These are phyloP conservation scores for Caloenas nicobarica DNA, from an alignment of 2,113 vertebrate genomes.

Conservation along the genomic window DNA sequence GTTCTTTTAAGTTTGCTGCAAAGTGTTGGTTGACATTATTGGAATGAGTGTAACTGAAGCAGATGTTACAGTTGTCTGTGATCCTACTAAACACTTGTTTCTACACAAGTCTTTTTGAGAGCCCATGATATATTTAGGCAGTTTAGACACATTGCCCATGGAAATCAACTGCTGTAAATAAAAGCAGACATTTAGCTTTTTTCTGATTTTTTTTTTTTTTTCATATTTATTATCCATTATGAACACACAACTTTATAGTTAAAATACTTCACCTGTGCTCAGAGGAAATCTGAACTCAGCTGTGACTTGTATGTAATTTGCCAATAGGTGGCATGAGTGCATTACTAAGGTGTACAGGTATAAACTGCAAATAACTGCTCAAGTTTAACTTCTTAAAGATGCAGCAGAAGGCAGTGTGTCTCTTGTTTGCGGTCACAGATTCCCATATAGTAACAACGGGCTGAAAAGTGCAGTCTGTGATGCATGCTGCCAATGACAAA, in stretches of 20 bases:
- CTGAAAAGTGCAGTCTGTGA: neutral
- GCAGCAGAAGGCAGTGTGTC: neutral
- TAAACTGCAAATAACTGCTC: neutral
- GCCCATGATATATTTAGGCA: neutral
- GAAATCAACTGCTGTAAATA: neutral
- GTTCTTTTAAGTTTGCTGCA: neutral
- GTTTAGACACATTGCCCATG: neutral
- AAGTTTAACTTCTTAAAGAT: neutral
- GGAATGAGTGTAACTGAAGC: neutral
- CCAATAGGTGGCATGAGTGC: slow-evolving; percentile 69
- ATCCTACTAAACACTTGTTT: neutral
- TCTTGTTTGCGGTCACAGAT: neutral
- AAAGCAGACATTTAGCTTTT: neutral
- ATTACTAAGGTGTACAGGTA: slow-evolving; percentile 25
- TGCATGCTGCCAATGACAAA: neutral
- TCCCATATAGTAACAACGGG: neutral
- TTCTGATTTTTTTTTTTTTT: too few relatives aligned
- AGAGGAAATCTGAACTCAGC: neutral
- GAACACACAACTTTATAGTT: neutral
- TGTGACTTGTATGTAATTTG: neutral
- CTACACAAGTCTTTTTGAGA: neutral
- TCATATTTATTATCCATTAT: neutral
- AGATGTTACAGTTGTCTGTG: neutral
- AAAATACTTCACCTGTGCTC: neutral
- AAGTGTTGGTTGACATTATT: neutral